Evolutionary conservation across 1,140 invertebrate species (phyloP).

Genomic region (Cyclina sinensis): DNA sequence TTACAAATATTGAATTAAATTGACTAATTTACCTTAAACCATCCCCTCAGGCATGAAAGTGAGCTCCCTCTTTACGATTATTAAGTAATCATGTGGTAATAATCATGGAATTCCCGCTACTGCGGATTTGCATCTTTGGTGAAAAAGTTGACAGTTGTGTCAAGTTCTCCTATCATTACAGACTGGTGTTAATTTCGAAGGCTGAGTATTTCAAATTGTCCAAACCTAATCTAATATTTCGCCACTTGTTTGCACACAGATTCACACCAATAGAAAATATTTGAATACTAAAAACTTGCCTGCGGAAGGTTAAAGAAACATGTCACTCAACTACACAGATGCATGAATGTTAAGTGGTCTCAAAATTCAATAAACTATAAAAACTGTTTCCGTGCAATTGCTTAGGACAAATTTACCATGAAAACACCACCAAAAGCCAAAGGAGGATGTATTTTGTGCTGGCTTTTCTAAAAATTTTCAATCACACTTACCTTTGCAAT

Average conservation of each 20-base stretch:
- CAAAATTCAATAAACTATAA: conserved; percentile 41
- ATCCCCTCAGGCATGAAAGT: conserved; percentile 27
- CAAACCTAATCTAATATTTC: conserved; percentile 6
- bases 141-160: conserved; percentile 13
- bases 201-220: conserved; percentile 6
- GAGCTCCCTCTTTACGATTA: conserved; percentile 29
- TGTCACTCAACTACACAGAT: conserved; percentile 38
- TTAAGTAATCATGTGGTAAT: conserved; percentile 30
- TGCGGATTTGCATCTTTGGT: neutral
- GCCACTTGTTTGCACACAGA: conserved; percentile 25
- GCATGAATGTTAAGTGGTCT: conserved; percentile 37
- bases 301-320: neutral
- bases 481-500: neutral
- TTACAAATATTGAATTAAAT: conserved; percentile 34
- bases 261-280: conserved; percentile 46
- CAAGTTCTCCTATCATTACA: neutral
- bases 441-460: conserved; percentile 1
- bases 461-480: neutral
- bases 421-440: neutral
- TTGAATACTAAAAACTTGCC: conserved; percentile 18
- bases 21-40: conserved; percentile 30
- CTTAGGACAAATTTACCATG: conserved; percentile 22
- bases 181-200: neutral
- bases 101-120: conserved; percentile 2
- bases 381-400: conserved; percentile 26